These are phyloP conservation scores for Andricus quercusramuli DNA, from an alignment of 2,888 invertebrate species.

Conservation along the genomic window DNA sequence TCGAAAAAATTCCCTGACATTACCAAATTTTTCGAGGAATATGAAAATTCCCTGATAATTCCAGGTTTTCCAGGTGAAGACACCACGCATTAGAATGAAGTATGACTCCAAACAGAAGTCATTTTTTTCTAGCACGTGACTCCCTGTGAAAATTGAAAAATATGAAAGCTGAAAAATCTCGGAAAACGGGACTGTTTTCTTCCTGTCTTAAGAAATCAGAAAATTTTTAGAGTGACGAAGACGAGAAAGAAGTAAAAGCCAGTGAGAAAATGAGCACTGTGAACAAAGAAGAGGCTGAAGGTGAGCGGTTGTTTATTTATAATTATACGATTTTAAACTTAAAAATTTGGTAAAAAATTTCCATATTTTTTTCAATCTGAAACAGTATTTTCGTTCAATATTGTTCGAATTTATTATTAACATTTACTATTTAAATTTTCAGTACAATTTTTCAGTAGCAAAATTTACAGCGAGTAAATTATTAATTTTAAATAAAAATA, in stretches of 20 bases:
- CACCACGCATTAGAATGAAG: not conserved
- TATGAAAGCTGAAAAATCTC: not conserved
- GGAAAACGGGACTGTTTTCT: not conserved
- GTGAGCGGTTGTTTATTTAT: not conserved
- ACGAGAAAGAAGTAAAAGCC: not conserved
- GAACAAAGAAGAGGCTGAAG: not conserved
- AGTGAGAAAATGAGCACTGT: not conserved
- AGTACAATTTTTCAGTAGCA: no score
- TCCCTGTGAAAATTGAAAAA: not conserved
- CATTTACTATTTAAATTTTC: no score
- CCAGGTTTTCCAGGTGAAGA: no score
- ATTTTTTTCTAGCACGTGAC: not conserved
- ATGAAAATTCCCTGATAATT: no score
- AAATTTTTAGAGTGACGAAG: slow-evolving; percentile 57
- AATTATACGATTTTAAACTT: not conserved
- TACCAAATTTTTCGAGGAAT: no score
- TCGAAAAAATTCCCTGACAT: no score
- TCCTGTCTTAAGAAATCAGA: slow-evolving; percentile 50
- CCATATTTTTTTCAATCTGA: not conserved
- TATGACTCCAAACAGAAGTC: not conserved
- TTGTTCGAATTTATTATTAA: no score
- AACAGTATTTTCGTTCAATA: no score
- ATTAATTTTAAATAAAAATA: not conserved
- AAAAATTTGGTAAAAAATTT: not conserved
- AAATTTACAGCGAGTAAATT: no score